A percentile compares a stretch with the other conserved stretches of the same genome.
Evolutionary conservation across 2,888 invertebrate genomes (phyloP).

Genomic region (Encarsia formosa): DNA sequence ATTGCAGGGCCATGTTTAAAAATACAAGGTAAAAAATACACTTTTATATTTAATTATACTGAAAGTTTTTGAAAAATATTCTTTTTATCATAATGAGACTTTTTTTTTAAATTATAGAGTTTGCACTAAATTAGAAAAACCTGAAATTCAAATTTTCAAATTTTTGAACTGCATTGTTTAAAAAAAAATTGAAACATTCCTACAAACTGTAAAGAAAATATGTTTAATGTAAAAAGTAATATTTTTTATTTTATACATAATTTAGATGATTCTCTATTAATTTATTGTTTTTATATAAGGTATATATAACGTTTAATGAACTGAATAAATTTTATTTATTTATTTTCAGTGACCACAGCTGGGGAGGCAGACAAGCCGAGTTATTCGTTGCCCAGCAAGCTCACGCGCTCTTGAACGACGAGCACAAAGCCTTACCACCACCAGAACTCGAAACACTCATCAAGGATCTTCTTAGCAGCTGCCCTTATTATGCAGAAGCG

Average conservation of each 20-base stretch:
- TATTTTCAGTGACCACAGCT: constrained; percentile 57
- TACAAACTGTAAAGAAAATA: too few species aligned
- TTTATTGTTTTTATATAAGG: not conserved
- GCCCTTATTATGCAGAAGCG: constrained; percentile 77
- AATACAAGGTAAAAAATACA: too few species aligned
- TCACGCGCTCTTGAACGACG: constrained; percentile 75
- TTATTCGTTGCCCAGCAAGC: constrained; percentile 85
- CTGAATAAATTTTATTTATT: not conserved
- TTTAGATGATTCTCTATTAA: not conserved
- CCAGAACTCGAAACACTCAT: constrained; percentile 72
- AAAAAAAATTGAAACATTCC: not conserved
- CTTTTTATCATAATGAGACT: too few species aligned
- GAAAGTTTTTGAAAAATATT: too few species aligned
- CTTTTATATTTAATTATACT: too few species aligned
- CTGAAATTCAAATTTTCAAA: too few species aligned
- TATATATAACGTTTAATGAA: too few species aligned
- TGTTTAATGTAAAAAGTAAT: too few species aligned
- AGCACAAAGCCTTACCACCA: constrained; percentile 73
- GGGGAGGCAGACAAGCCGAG: constrained; percentile 87
- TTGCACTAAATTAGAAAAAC: too few species aligned
- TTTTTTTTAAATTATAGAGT: too few species aligned
- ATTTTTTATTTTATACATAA: not conserved
- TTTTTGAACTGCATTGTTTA: too few species aligned
- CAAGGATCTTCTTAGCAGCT: constrained; percentile 67
- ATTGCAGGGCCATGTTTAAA: too few species aligned